A percentile compares a stretch with the other conserved stretches of the same genome.
These are phyloP conservation scores for Saimiri boliviensis DNA, from an alignment of 2,113 vertebrate genomes.

Conservation along the genomic window DNA sequence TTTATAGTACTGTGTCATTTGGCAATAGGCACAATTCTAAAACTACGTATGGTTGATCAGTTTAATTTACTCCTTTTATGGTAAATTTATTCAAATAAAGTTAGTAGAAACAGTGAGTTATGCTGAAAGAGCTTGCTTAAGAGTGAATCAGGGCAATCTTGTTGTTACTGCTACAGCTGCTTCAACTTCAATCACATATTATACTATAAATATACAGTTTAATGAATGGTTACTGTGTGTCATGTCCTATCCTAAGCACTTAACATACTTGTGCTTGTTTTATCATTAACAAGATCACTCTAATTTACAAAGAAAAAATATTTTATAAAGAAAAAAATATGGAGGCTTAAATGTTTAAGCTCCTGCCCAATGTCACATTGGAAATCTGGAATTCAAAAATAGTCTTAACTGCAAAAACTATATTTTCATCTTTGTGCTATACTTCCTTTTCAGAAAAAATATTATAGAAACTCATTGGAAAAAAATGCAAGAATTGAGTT, in stretches of 20 bases:
- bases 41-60: not conserved
- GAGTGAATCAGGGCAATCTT: not conserved
- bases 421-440: not conserved
- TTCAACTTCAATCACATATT: not conserved
- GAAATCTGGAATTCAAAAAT: not conserved
- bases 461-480: not conserved
- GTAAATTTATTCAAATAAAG: not conserved
- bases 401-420: not conserved
- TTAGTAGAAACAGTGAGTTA: not conserved
- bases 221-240: not conserved
- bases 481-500: not conserved
- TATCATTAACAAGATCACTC: not conserved
- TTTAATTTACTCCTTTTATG: not conserved
- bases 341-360: not conserved
- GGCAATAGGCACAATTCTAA: not conserved
- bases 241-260: not conserved
- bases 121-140: not conserved
- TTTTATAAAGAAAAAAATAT: not conserved
- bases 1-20: not conserved
- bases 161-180: not conserved
- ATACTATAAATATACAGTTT: not conserved
- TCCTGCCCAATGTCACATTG: not conserved
- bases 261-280: not conserved
- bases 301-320: not conserved
- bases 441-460: not conserved